Evolutionary conservation across 92 coral and sea anemone genomes (phyloP), one percentile per base, ranked within the genome.

Genomic region (Chrysogorgia sp.): DNA sequence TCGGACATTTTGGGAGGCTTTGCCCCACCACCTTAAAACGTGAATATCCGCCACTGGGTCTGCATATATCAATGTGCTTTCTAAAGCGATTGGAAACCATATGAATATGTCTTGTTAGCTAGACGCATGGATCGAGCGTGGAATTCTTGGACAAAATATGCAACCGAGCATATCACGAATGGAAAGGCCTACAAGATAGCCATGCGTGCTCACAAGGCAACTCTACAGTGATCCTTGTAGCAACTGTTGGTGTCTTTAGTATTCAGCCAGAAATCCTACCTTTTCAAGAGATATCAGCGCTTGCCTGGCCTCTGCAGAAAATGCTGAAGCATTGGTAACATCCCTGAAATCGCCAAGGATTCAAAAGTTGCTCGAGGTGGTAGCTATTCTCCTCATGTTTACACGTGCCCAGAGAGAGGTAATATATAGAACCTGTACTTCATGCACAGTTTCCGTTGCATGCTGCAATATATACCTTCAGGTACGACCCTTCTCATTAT

Each of bases 351-450:
- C n/a, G n/a, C n/a, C n/a, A n/a, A n/a, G n/a, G n/a, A n/a, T n/a
- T n/a, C n/a, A 37, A 5, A 5, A 12, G 6, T 4, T 37, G 12
- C 43, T 37, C 6, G 5, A 5, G 12, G 82, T 86, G 90, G 81
- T 82, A 23, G 75, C 74, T 58, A 75, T 41, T 26, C 83, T 87
- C 40, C 81, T 88, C 32, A 40, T 65, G 53, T 84, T 88, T 60
- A 84, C 80, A 19, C 75, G 86, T 28, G 86, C 91, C 12, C 91
- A 83, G 50, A 57, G 91, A 25, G 74, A 79, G 30, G 86, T 83
- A n/a, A n/a, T 1, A 59, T 23, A 10, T 83, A 85, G 91, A 60
- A 84, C 12, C 41, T 83, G 79, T 74, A 87, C 88, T 85, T 41
- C n/a, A n/a, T n/a, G n/a, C n/a, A n/a, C n/a, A n/a, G n/a, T n/a